Conservation (phyloP, 2,888 invertebrate species). For the Exephanes ischioxanthus region DNA sequence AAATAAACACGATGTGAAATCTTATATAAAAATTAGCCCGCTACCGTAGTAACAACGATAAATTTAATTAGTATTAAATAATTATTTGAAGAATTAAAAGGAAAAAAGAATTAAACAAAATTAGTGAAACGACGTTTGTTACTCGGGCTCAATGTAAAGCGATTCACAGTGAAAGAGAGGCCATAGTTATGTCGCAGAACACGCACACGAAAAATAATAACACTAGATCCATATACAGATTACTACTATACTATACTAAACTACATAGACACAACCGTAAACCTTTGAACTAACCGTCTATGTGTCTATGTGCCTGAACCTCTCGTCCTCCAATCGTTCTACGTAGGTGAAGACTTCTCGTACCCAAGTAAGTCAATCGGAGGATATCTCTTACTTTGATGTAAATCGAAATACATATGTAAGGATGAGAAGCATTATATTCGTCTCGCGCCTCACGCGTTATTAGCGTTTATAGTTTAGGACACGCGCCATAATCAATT, state of each 20-base stretch:
- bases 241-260: constrained; percentile 54
- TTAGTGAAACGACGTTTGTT: not conserved
- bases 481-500: constrained; percentile 77
- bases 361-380: constrained; percentile 88
- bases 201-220: constrained; percentile 44
- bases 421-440: constrained; percentile 62
- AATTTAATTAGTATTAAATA: not conserved
- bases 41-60: not conserved
- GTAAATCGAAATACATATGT: constrained; percentile 68
- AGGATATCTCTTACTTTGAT: constrained; percentile 69
- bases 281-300: constrained; percentile 75
- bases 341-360: constrained; percentile 88
- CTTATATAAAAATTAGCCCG: constrained; percentile 22
- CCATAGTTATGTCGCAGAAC: constrained; percentile 14
- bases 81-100: not conserved
- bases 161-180: not conserved
- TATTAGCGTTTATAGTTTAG: constrained; percentile 69
- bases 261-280: constrained; percentile 63
- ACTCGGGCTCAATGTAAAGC: not conserved
- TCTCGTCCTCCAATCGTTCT: constrained; percentile 80
- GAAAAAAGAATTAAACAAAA: not conserved
- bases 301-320: constrained; percentile 83
- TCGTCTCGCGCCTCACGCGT: constrained; percentile 56
- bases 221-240: constrained; percentile 43
- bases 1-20: constrained; percentile 25